Percentiles rank a stretch among this genome's conserved stretches.
Evolutionary conservation across 2,888 invertebrate genomes (phyloP).

Genomic region (Acanthosepion pharaonis): DNA sequence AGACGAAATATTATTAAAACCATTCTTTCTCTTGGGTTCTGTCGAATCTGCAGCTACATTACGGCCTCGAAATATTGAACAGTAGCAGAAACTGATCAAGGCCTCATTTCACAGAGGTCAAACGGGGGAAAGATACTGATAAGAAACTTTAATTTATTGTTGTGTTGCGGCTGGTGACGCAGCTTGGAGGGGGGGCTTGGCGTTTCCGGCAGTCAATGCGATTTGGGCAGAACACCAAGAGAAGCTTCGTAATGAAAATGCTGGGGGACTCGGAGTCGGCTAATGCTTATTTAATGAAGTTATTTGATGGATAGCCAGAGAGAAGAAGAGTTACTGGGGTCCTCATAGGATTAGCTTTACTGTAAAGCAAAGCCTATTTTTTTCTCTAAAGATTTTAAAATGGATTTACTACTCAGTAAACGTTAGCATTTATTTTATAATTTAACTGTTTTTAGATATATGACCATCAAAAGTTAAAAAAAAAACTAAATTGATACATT

Average conservation of each 20-base stretch:
- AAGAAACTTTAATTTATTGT: neutral
- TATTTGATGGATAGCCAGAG: neutral
- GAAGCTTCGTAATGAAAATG: neutral
- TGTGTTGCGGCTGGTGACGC: neutral
- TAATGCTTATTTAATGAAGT: neutral
- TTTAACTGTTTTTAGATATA: too few species aligned
- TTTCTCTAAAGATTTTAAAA: neutral
- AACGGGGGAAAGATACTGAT: neutral
- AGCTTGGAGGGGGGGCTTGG: neutral
- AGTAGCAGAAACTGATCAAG: neutral
- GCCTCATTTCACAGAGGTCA: neutral
- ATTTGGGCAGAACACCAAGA: neutral
- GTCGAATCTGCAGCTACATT: neutral
- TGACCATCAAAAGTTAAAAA: too few species aligned
- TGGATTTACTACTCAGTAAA: neutral
- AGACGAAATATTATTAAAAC: neutral
- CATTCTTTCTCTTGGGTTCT: neutral
- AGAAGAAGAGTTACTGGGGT: neutral
- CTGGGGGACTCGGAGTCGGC: neutral
- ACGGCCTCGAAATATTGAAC: neutral
- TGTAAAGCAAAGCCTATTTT: neutral
- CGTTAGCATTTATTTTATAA: too few species aligned
- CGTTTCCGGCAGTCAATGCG: neutral
- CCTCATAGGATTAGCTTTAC: neutral
- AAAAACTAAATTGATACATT: too few species aligned